Evolutionary conservation across 2,888 invertebrate species (phyloP).

Genomic region (Aphrophora alni): DNA sequence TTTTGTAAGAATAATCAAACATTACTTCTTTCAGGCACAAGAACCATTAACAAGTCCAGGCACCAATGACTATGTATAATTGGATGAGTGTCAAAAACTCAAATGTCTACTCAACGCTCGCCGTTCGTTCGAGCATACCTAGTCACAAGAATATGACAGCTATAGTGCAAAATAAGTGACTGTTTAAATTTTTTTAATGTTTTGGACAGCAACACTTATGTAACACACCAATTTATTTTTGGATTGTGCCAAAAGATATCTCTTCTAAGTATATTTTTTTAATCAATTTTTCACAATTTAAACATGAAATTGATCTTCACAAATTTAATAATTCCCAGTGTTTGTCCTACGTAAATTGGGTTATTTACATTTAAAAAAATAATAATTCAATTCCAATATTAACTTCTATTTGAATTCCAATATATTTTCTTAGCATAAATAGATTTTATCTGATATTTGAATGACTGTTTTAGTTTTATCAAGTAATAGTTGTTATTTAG

Average conservation of each 20-base stretch:
- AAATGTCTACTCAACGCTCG: not conserved
- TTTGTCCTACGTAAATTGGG: not conserved
- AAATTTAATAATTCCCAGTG: not conserved
- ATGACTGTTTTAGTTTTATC: not conserved
- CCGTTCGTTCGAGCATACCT: constrained; percentile 14
- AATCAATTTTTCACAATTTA: constrained; percentile 17
- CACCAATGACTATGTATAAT: constrained; percentile 80
- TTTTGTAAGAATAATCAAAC: too few species aligned
- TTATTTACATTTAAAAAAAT: not conserved
- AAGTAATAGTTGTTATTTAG: constrained; percentile 5
- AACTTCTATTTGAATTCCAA: constrained; percentile 2
- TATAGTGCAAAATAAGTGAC: constrained; percentile 10
- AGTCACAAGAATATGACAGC: constrained; percentile 19
- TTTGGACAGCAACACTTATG: not conserved
- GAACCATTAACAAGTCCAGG: constrained; percentile 82
- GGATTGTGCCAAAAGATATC: constrained; percentile 33
- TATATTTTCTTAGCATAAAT: not conserved
- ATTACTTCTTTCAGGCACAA: constrained; percentile 71
- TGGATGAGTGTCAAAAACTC: not conserved
- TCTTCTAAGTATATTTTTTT: constrained; percentile 38
- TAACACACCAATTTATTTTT: constrained; percentile 23
- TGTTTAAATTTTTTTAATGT: not conserved
- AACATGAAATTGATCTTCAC: not conserved
- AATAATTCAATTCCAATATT: not conserved
- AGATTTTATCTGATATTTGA: not conserved